phyloP scores from a whole-genome alignment of 2,797 vertebrate species.

The Moxostoma hubbsi region DNA sequence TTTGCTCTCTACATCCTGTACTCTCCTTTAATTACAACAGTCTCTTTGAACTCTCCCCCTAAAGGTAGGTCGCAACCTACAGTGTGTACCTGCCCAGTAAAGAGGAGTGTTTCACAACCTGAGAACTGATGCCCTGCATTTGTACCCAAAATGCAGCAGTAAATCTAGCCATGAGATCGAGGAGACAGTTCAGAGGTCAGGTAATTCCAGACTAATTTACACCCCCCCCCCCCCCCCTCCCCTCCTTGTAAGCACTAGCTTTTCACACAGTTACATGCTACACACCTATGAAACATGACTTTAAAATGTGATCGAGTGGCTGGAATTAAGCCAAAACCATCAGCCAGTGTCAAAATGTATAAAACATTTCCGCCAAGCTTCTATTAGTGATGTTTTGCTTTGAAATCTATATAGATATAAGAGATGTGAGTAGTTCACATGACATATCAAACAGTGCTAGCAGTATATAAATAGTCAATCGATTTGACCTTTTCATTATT shows the following conservation, averaged over 20 bases:
- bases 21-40: background rate
- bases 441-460: too few relatives aligned
- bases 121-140: slow-evolving; percentile 16
- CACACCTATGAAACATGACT: slow-evolving; percentile 52
- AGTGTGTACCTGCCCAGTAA: slow-evolving; percentile 26
- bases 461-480: too few relatives aligned
- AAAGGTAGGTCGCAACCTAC: slow-evolving; percentile 28
- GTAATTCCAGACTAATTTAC: slow-evolving; percentile 70
- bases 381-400: background rate
- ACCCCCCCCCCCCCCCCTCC: slow-evolving; percentile 9
- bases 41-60: slow-evolving; percentile 29
- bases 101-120: slow-evolving; percentile 4
- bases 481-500: too few relatives aligned
- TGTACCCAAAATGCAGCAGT: slow-evolving; percentile 54
- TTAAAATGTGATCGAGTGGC: background rate
- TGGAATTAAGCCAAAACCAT: too few relatives aligned
- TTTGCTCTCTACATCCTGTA: background rate
- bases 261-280: slow-evolving; percentile 69
- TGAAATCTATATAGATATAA: background rate
- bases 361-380: too few relatives aligned
- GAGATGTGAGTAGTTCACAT: too few relatives aligned
- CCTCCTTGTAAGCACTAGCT: slow-evolving; percentile 36
- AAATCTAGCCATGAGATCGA: slow-evolving; percentile 73
- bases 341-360: too few relatives aligned
- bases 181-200: slow-evolving; percentile 68